These are phyloP conservation scores for Coleophora deauratella DNA, from an alignment of 2,888 invertebrate genomes.

Conservation along the genomic window DNA sequence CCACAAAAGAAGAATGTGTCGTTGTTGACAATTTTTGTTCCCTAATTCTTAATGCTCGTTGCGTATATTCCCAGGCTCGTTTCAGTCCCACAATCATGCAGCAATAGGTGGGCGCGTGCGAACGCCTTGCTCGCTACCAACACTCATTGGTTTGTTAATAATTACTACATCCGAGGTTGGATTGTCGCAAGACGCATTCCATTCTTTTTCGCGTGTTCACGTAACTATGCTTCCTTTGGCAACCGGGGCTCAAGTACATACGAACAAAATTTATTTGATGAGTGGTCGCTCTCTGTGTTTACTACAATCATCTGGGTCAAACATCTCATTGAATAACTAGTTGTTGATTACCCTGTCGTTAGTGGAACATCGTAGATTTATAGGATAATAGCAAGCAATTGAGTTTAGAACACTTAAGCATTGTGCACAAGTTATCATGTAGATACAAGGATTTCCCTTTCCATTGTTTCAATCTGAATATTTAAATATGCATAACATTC, in stretches of 20 bases:
- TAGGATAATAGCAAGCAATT: slow-evolving; percentile 21
- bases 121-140: slow-evolving; percentile 42
- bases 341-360: slow-evolving; percentile 20
- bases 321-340: slow-evolving; percentile 23
- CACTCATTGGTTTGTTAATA: slow-evolving; percentile 31
- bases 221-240: slow-evolving; percentile 43
- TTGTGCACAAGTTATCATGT: no score
- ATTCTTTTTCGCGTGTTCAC: slow-evolving; percentile 48
- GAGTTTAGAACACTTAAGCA: slow-evolving; percentile 1
- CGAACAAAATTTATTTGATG: slow-evolving; percentile 18
- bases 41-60: slow-evolving; percentile 26
- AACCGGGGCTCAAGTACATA: slow-evolving; percentile 16
- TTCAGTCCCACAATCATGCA: slow-evolving; percentile 22
- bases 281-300: slow-evolving; percentile 21
- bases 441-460: no score
- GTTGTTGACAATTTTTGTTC: slow-evolving; percentile 34
- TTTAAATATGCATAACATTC: no score
- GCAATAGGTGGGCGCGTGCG: slow-evolving; percentile 38
- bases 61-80: slow-evolving; percentile 39
- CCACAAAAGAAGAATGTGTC: slow-evolving; percentile 34
- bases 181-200: slow-evolving; percentile 56
- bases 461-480: no score
- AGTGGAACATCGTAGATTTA: slow-evolving; percentile 18
- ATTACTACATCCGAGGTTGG: slow-evolving; percentile 56
- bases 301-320: slow-evolving; percentile 41